phyloP scores from a whole-genome alignment of 2,113 vertebrate genomes.

The Lucifuga dentata region DNA sequence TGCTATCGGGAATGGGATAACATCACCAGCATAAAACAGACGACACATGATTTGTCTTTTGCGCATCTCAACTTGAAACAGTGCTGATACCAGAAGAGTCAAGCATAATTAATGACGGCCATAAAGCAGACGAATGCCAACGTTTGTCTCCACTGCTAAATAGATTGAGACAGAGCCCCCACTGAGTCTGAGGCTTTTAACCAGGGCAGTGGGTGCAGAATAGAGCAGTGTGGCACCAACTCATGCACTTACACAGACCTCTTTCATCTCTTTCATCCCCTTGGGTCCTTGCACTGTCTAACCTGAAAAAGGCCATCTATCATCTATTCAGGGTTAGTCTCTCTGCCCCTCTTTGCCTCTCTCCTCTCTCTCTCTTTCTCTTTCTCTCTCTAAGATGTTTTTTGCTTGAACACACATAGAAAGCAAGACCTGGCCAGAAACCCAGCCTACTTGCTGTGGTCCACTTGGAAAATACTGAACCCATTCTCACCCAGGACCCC shows the following conservation, averaged over 20 bases:
- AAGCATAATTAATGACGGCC: constrained; percentile 73
- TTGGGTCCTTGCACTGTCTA: constrained; percentile 45
- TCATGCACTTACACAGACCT: constrained; percentile 55
- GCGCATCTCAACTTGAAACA: constrained; percentile 42
- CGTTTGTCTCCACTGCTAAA: constrained; percentile 68
- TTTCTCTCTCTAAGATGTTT: constrained; percentile 7
- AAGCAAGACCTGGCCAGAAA: constrained; percentile 26
- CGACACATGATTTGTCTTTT: constrained; percentile 29
- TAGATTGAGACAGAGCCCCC: constrained; percentile 52
- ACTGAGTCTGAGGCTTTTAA: constrained; percentile 36
- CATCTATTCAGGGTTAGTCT: constrained; percentile 60
- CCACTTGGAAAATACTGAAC: constrained; percentile 39
- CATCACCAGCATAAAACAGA: constrained; percentile 22
- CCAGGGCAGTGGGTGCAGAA: constrained; percentile 28
- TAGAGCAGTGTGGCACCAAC: constrained; percentile 41
- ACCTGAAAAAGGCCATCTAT: constrained; percentile 66
- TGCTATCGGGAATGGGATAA: constrained; percentile 23
- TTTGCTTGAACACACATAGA: constrained; percentile 36
- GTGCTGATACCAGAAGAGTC: constrained; percentile 62
- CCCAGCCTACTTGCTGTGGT: constrained; percentile 24
- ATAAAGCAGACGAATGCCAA: constrained; percentile 63
- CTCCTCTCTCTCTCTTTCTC: background rate
- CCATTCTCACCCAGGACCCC: constrained; percentile 33
- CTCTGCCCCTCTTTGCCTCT: background rate
- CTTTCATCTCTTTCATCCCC: constrained; percentile 48